Evolutionary conservation across 2,888 invertebrate species (phyloP).

Genomic region (Phalera bucephala): DNA sequence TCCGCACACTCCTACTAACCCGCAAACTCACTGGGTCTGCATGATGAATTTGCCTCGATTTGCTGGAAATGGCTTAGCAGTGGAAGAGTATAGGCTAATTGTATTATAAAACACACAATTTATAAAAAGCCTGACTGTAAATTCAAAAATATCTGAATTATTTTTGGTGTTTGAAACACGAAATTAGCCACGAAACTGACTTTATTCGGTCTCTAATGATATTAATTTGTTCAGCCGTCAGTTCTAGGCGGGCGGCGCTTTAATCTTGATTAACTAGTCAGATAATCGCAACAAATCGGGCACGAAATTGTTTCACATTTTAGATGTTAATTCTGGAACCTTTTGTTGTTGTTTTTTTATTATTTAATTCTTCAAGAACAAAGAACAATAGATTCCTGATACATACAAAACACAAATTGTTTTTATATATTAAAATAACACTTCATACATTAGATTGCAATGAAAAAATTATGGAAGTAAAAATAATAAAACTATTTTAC

Average conservation of each 20-base stretch:
- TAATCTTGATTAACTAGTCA: slow-evolving; percentile 66
- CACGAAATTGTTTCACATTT: slow-evolving; percentile 39
- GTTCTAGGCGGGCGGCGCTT: slow-evolving; percentile 38
- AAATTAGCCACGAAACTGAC: slow-evolving; percentile 22
- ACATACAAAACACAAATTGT: not conserved
- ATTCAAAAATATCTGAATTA: not conserved
- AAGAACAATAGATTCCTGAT: not conserved
- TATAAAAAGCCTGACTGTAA: not conserved
- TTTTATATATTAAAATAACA: no score
- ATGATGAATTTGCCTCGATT: no score
- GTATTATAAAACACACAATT: no score
- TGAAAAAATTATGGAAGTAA: no score
- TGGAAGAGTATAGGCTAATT: no score
- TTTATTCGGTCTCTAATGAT: slow-evolving; percentile 32
- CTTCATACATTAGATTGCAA: no score
- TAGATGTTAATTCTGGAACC: slow-evolving; percentile 25
- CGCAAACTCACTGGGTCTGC: no score
- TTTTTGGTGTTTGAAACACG: slow-evolving; percentile 10
- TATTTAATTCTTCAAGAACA: slow-evolving; percentile 5
- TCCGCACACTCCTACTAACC: no score
- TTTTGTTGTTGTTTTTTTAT: slow-evolving; percentile 6
- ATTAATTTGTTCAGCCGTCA: slow-evolving; percentile 42
- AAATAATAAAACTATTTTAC: no score
- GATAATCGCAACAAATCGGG: slow-evolving; percentile 64
- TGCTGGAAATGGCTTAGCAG: no score